These are phyloP conservation scores for Pampusana beccarii DNA, from an alignment of 2,113 vertebrate genomes.

Conservation along the genomic window DNA sequence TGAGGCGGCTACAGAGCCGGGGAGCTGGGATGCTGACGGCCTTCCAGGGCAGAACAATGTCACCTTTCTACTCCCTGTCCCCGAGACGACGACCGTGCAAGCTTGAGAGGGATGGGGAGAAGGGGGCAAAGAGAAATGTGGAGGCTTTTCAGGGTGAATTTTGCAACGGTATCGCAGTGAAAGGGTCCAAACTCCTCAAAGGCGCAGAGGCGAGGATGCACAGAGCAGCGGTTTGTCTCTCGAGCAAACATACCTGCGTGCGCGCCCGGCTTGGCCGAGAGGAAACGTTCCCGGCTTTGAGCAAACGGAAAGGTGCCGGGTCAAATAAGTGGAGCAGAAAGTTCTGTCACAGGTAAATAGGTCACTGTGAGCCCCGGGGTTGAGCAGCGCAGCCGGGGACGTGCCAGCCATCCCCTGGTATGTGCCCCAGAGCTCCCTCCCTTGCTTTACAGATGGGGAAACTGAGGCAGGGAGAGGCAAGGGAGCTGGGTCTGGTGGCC, in stretches of 20 bases:
- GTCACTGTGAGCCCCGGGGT: not conserved
- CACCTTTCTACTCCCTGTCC: conserved; percentile 44
- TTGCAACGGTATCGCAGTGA: rapidly evolving
- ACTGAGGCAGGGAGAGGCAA: not conserved
- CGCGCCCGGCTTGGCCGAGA: not conserved
- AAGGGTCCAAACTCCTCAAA: not conserved
- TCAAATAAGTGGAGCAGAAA: conserved; percentile 42
- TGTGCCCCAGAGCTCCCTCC: not conserved
- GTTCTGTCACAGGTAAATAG: conserved; percentile 41
- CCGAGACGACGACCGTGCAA: not conserved
- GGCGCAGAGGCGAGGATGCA: not conserved
- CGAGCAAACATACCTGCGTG: not conserved
- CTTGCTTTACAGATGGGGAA: not conserved
- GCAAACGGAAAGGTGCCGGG: conserved; percentile 23
- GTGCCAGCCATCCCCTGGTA: not conserved
- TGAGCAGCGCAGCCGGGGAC: rapidly evolving
- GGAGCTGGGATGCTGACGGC: not conserved
- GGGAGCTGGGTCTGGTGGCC: not conserved
- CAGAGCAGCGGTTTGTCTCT: not conserved
- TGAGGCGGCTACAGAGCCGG: conserved; percentile 33
- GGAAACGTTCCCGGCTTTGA: not conserved
- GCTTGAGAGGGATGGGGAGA: not conserved
- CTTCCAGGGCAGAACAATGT: conserved; percentile 24
- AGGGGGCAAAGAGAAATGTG: not conserved
- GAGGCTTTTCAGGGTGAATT: not conserved